Percentiles rank a stretch among this genome's conserved stretches.
Evolutionary conservation across 1,140 invertebrate species (phyloP).

Genomic region (Leptinotarsa defecta): DNA sequence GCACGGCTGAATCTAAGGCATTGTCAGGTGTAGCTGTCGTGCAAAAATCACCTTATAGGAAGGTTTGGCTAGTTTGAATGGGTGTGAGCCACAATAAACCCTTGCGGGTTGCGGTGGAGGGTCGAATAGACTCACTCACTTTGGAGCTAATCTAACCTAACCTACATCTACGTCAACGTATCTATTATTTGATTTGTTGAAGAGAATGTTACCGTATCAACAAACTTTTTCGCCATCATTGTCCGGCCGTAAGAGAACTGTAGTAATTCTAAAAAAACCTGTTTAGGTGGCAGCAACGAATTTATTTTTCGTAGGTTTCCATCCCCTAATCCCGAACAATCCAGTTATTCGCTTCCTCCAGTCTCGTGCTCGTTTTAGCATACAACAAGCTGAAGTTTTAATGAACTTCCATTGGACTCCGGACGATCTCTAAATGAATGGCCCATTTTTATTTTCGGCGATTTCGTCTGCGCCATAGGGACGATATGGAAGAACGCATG

Average conservation of each 20-base stretch:
- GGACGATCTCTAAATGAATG: neutral
- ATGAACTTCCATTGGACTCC: neutral
- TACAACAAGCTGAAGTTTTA: neutral
- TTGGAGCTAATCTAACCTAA: no score
- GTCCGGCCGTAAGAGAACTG: neutral
- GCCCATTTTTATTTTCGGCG: neutral
- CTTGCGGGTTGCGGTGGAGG: no score
- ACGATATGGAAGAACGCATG: neutral
- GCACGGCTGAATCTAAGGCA: no score
- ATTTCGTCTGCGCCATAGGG: neutral
- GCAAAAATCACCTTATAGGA: no score
- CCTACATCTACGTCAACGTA: no score
- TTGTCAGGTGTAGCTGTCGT: no score
- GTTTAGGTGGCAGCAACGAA: neutral
- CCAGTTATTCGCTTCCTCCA: neutral
- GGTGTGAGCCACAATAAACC: no score
- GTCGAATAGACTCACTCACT: no score
- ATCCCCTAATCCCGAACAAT: neutral
- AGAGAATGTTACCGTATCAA: no score
- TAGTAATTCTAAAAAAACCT: neutral
- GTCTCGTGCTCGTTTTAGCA: neutral
- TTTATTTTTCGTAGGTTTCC: neutral
- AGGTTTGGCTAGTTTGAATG: no score
- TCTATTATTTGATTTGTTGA: no score
- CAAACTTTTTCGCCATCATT: neutral